These are phyloP conservation scores for Henricia sp. DNA, from an alignment of 53 echinoderm and acorn worm species.

Conservation along the genomic window DNA sequence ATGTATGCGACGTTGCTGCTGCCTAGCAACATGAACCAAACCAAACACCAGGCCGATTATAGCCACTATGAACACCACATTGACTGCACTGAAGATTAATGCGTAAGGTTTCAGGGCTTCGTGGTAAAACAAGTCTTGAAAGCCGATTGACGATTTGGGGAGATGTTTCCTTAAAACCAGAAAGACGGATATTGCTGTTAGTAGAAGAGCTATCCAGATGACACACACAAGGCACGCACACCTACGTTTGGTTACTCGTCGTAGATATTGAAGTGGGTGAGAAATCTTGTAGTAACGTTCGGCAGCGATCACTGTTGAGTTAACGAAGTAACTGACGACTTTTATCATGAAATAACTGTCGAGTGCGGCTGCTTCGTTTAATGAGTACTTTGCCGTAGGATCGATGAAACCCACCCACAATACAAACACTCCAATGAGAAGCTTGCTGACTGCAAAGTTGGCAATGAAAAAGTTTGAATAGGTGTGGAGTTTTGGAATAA, in stretches of 20 bases:
- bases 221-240: not conserved
- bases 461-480: slow-evolving; percentile 8
- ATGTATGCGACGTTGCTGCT: slow-evolving; percentile 1
- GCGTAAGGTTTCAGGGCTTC: not conserved
- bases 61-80: not conserved
- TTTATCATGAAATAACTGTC: not conserved
- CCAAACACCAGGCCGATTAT: not conserved
- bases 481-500: not conserved
- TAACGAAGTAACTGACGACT: not conserved
- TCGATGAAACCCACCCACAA: not conserved
- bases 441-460: not conserved
- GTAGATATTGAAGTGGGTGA: slow-evolving; percentile 7
- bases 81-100: not conserved
- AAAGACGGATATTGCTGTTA: not conserved
- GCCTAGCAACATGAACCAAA: not conserved
- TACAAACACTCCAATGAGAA: not conserved
- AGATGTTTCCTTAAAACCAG: not conserved
- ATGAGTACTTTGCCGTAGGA: not conserved
- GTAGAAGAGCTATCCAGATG: not conserved
- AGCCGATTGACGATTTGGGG: not conserved
- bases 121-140: not conserved
- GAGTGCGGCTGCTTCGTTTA: not conserved
- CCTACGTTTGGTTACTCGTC: not conserved
- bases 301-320: slow-evolving; percentile 1
- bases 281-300: slow-evolving; percentile 33